Base-by-base conservation (phyloP, 2,797 vertebrate genomes). In the Anguilla obscura region DNA sequence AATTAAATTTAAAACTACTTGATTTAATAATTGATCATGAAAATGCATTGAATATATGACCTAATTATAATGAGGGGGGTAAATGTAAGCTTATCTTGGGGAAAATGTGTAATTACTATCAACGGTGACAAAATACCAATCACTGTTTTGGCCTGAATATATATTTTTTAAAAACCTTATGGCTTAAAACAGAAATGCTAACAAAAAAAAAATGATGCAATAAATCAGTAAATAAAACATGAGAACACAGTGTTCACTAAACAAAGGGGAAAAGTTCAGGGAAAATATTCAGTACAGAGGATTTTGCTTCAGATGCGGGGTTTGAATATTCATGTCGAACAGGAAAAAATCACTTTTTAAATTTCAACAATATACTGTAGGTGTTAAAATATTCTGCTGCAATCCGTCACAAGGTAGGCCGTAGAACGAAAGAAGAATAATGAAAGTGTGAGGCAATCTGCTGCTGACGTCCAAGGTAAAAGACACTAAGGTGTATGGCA, bases 131-230 rank as follows among this genome's bases (percentile, higher is more conserved):
- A 48, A 82, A 48, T 82, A 14, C 36, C 79, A 48, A 82, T 82
- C n/a, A n/a, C 3, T 36, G 9, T 79, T 3, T 36, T 36, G 14
- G 45, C 40, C 21, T 82, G 45, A 21, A 24, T 18, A 48, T 82
- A 21, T 45, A 48, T 45, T 45, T 45, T 45, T 45, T 45, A n/a
- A 21, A 82, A 18, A 45, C 36, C 18, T 7, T 3, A 9, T 50
- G 79, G 79, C 79, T 82, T 50, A n/a, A 82, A n/a, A 50, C 6
- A 48, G 79, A 50, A 82, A 82, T 18, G 5, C 45, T 82, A 82
- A 82, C 9, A 16, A 21, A 82, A 50, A 45, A 8, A 82, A 82
- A 82, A 33, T 33, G 30, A 79, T 79, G 74, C 24, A 48, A 14
- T 48, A 10, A 48, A 14, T 48, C 45, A 82, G 40, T 48, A 48